A percentile compares a stretch with the other conserved stretches of the same genome.
These are phyloP conservation scores for Zygaena filipendulae DNA, from an alignment of 2,888 invertebrate species.

Conservation along the genomic window DNA sequence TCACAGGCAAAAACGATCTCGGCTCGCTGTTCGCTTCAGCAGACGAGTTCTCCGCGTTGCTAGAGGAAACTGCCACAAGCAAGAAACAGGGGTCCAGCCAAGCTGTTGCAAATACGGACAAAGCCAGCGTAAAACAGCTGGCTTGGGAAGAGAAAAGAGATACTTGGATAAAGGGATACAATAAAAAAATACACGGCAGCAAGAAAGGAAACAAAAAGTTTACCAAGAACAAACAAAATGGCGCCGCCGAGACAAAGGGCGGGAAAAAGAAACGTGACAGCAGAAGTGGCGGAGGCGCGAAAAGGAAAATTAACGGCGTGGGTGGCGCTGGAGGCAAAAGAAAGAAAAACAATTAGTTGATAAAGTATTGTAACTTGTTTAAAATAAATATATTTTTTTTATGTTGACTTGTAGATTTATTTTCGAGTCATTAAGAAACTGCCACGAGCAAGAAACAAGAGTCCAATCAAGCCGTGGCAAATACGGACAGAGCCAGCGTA, in stretches of 20 bases:
- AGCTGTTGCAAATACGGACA: conserved; percentile 79
- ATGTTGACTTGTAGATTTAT: conserved; percentile 5
- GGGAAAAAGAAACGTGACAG: conserved; percentile 33
- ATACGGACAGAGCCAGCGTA: conserved; percentile 79
- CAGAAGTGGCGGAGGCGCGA: conserved; percentile 29
- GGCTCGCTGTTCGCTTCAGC: conserved; percentile 83
- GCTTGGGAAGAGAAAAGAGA: conserved; percentile 84
- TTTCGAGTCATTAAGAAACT: no score
- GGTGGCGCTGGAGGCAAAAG: conserved; percentile 39
- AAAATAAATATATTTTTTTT: conserved; percentile 12
- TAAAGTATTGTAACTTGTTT: conserved; percentile 11
- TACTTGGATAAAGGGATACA: conserved; percentile 69
- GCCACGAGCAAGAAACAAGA: conserved; percentile 72
- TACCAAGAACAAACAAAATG: conserved; percentile 20
- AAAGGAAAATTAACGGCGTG: conserved; percentile 29
- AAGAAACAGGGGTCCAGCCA: conserved; percentile 73
- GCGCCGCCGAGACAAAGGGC: conserved; percentile 30
- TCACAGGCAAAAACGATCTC: conserved; percentile 57
- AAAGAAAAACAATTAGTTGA: conserved; percentile 36
- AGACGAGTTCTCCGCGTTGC: conserved; percentile 87
- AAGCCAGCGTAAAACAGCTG: conserved; percentile 80
- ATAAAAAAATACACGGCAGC: conserved; percentile 49
- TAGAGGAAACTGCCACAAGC: conserved; percentile 83
- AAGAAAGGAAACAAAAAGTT: conserved; percentile 26
- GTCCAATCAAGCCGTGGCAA: conserved; percentile 76